phyloP scores from a whole-genome alignment of 2,888 invertebrate genomes.

The Drosophila setosimentum region DNA sequence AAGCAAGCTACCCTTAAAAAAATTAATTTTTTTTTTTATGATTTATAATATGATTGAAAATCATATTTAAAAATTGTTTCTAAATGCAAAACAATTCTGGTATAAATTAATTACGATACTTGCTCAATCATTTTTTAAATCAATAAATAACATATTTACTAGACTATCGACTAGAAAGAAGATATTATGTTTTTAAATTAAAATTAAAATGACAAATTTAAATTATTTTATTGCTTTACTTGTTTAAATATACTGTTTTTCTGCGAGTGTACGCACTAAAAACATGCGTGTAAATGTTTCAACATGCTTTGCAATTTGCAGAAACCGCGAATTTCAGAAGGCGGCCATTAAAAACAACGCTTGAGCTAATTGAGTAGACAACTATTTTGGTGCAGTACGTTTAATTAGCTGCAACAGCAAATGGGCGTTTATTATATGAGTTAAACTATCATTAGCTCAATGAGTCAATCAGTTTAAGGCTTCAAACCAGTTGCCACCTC shows the following conservation, averaged over 20 bases:
- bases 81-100: background rate
- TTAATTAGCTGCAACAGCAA: conserved; percentile 66
- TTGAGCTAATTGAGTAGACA: conserved; percentile 70
- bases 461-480: conserved; percentile 53
- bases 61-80: fast-evolving
- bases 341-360: conserved; percentile 42
- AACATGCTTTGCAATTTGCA: conserved; percentile 69
- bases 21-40: no score
- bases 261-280: background rate
- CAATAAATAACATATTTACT: background rate
- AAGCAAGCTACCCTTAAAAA: conserved; percentile 1
- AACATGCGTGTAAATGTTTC: conserved; percentile 62
- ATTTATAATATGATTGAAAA: background rate
- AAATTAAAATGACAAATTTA: background rate
- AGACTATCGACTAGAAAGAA: no score
- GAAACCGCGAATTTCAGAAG: conserved; percentile 38
- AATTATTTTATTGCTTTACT: no score
- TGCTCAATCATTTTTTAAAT: background rate
- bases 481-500: conserved; percentile 2
- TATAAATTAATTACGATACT: background rate
- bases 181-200: background rate
- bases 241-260: background rate
- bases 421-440: conserved; percentile 38
- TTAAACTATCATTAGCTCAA: conserved; percentile 46
- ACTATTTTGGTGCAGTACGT: conserved; percentile 32